Conservation (phyloP, 1,140 invertebrate genomes). For the Sitobion miscanthi region DNA sequence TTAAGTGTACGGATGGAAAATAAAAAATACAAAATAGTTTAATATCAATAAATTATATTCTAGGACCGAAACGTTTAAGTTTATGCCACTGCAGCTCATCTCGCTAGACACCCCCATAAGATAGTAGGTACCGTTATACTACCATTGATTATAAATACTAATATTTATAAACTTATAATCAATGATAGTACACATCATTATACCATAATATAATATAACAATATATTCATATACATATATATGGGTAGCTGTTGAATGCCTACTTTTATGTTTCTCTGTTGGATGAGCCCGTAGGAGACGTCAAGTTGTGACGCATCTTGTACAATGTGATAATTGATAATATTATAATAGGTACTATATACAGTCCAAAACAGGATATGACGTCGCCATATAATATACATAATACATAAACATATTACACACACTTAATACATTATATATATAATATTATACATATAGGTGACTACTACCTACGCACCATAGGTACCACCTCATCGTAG, state of each 20-base stretch:
- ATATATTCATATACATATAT: not conserved
- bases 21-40: not conserved
- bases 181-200: not conserved
- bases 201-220: not conserved
- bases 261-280: not conserved
- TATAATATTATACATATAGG: not conserved
- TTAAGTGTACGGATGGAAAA: not conserved
- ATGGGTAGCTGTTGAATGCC: not conserved
- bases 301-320: not conserved
- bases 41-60: not conserved
- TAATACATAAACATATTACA: not conserved
- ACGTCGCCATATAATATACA: not conserved
- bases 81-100: not conserved
- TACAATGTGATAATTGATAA: not conserved
- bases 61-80: not conserved
- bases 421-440: too few relatives aligned
- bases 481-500: not conserved
- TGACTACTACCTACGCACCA: not conserved
- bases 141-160: too few relatives aligned
- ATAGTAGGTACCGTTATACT: not conserved
- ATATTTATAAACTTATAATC: too few relatives aligned
- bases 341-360: not conserved
- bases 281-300: not conserved
- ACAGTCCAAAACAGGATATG: not conserved
- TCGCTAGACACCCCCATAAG: not conserved